Evolutionary conservation across 2,113 vertebrate species (phyloP), one percentile per base, ranked within the genome.

Genomic region (Puntigrus tetrazona): DNA sequence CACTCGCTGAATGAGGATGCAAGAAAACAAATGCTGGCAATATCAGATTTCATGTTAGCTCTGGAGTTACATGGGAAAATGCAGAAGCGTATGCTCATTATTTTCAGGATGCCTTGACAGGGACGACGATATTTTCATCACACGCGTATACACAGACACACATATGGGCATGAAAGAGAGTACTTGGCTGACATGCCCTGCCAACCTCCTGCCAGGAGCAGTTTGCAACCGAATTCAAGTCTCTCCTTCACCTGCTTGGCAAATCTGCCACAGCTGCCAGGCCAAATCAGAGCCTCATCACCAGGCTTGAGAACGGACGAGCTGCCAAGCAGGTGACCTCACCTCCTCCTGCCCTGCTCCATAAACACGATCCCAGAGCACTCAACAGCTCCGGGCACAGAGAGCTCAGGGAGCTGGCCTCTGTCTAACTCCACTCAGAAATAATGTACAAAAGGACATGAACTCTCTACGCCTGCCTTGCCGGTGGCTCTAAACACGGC

Each of bases 391-490:
- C 45, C 11, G 22, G 80, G 65, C 79, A 38, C 0, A 7, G 22
- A 70, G 63, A 70, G 65, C 45, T 70, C 43, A 25, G 65, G 65
- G 80, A 82, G 20, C 65, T 82, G 80, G 65, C 80, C 65, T 82
- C 80, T 82, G 80, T 82, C 80, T 70, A 34, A 22, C 80, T 82
- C 65, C 65, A 70, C 80, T 82, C 65, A 70, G 65, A 55, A 82
- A 82, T 72, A 82, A 82, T 72, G 80, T 82, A 82, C 43, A 82
- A 55, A 82, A 82, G 65, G 45, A 82, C 47, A 14, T 70, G 80
- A 82, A 82, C 80, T 82, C 65, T 82, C 78, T 4, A 34, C 25
- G 61, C 61, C 27, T 34, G 43, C 41, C 78, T 81, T 22, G 13
- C 43, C 29, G 4, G 80, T 70, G 65, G 80, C 45, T 8, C 61